Evolutionary conservation across 2,888 invertebrate genomes (phyloP).

Genomic region (Ochropacha duplaris): DNA sequence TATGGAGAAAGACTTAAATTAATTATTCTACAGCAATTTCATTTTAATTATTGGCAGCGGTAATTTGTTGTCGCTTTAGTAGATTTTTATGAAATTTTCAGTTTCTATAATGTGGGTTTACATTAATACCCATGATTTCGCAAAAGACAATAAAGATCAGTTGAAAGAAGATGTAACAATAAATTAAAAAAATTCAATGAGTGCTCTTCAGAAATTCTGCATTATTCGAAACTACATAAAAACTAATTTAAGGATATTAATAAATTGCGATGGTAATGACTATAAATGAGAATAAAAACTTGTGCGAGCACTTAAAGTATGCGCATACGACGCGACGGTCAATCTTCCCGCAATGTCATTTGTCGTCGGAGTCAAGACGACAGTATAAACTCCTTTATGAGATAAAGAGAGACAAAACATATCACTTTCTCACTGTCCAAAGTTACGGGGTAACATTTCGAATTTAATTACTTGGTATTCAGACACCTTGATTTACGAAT

Average conservation of each 20-base stretch:
- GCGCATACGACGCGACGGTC: constrained; percentile 44
- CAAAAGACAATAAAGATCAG: too few species aligned
- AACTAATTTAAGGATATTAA: constrained; percentile 22
- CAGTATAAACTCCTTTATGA: constrained; percentile 14
- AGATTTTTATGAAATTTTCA: too few species aligned
- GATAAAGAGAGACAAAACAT: constrained; percentile 28
- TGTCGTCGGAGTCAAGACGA: constrained; percentile 45
- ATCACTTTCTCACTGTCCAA: constrained; percentile 26
- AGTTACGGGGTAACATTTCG: constrained; percentile 43
- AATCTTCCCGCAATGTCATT: constrained; percentile 58
- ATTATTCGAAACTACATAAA: constrained; percentile 23
- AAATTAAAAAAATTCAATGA: constrained; percentile 3
- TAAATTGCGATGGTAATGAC: constrained; percentile 18
- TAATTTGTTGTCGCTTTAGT: background rate
- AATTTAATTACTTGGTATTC: constrained; percentile 69
- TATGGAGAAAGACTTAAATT: background rate
- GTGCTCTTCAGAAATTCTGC: constrained; percentile 13
- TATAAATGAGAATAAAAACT: constrained; percentile 29
- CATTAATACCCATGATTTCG: too few species aligned
- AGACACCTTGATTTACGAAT: constrained; percentile 62
- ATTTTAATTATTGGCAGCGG: background rate
- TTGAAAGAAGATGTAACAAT: background rate
- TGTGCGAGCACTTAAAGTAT: constrained; percentile 34
- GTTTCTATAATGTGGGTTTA: too few species aligned
- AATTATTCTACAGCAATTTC: background rate